A percentile compares a stretch with the other conserved stretches of the same genome.
Conservation (phyloP, 2,113 vertebrate species). For the Serranochromis macrocephalus region DNA sequence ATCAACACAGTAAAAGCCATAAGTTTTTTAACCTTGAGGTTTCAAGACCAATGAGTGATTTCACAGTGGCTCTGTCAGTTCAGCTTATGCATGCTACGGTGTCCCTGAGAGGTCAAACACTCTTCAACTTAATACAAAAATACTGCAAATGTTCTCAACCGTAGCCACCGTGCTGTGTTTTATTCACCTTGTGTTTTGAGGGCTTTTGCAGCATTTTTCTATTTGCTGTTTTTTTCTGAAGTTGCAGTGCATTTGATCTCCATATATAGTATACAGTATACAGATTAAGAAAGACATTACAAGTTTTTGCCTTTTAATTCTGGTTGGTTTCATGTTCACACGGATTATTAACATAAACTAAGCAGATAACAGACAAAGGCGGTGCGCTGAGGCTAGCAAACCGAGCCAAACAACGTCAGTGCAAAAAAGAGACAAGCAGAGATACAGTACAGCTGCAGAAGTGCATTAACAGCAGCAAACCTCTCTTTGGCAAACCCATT, state of each 20-base stretch:
- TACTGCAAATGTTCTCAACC: not conserved
- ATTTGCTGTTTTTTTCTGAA: not conserved
- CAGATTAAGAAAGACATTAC: not conserved
- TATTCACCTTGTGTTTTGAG: not conserved
- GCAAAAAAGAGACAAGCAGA: not conserved
- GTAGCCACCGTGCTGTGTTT: not conserved
- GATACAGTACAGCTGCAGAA: not conserved
- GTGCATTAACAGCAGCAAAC: not conserved
- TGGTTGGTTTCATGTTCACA: not conserved
- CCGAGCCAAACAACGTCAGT: not conserved
- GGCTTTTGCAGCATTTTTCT: not conserved
- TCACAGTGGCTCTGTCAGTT: not conserved
- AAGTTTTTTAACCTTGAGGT: not conserved
- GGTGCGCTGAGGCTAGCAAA: not conserved
- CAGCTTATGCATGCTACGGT: not conserved
- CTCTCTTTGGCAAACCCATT: conserved; percentile 4
- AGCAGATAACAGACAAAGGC: not conserved
- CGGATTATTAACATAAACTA: not conserved
- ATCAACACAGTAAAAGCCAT: not conserved
- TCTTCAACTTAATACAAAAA: not conserved
- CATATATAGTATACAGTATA: not conserved
- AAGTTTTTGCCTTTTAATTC: not conserved
- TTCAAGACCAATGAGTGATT: not conserved
- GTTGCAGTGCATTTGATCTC: not conserved
- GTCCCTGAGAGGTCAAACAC: not conserved